These are phyloP conservation scores for Drosophila formosana DNA, from an alignment of 2,888 invertebrate species.

Conservation along the genomic window DNA sequence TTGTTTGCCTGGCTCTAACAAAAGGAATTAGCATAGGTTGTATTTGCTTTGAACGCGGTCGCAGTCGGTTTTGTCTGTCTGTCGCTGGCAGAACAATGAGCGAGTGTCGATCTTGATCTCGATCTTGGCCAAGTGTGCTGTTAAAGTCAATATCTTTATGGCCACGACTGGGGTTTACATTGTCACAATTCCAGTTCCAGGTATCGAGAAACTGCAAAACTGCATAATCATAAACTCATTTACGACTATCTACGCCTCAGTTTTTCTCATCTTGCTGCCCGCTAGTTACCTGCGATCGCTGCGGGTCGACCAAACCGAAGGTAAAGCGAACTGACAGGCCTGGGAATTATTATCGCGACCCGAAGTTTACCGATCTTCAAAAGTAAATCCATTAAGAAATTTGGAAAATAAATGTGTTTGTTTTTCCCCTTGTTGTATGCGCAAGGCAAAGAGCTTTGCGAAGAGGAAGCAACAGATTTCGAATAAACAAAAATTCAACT, in stretches of 20 bases:
- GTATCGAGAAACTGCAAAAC: slow-evolving; percentile 53
- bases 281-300: slow-evolving; percentile 40
- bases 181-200: slow-evolving; percentile 47
- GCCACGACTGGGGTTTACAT: slow-evolving; percentile 47
- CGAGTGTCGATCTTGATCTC: slow-evolving; percentile 25
- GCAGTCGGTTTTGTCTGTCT: too few species aligned
- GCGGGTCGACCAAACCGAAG: slow-evolving; percentile 26
- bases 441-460: slow-evolving; percentile 12
- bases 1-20: slow-evolving; percentile 11
- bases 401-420: slow-evolving; percentile 11
- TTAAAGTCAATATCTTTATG: slow-evolving; percentile 73
- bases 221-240: slow-evolving; percentile 66
- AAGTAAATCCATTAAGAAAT: slow-evolving; percentile 32
- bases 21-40: slow-evolving; percentile 15
- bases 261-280: background rate
- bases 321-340: slow-evolving; percentile 16
- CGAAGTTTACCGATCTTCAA: slow-evolving; percentile 8
- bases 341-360: slow-evolving; percentile 13
- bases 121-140: slow-evolving; percentile 37
- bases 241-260: slow-evolving; percentile 31
- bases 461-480: background rate
- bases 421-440: slow-evolving; percentile 1
- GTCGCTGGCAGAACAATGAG: slow-evolving; percentile 28
- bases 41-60: slow-evolving; percentile 8
- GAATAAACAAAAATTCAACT: background rate